Base-by-base conservation (phyloP, 2,888 invertebrate species). In the Trachelus tabidus region DNA sequence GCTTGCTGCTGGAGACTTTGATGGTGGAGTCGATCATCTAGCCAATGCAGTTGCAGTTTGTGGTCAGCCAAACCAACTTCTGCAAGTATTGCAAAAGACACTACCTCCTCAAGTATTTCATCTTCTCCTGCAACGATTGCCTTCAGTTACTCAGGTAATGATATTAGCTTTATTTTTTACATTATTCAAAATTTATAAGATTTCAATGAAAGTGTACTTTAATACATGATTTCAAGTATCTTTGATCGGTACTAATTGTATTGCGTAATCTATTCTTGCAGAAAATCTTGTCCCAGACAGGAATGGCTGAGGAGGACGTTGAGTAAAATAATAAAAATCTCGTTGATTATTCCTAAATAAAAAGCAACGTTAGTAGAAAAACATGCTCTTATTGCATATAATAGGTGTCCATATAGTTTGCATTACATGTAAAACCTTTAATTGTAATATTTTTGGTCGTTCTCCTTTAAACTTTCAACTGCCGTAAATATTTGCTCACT, bases 41-140 rank as follows among this genome's bases (percentile, higher is more conserved):
- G 97, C 97, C 73, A 98, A 98, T 92, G 99, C 99, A 12, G 97
- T 99, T n/a, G 97, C 98, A 4, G 97, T 99, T 35, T 99, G 99
- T 90, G 98, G 98, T 15, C 98, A 99, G 91, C 97, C 98, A 0
- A 95, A 96, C 87, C 97, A 98, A 90, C 93, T 98, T 76, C 94
- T 98, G 75, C 95, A 96, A 90, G 96, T 97, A 81, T 94, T 99
- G 77, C 98, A 98, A 92, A 98, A 98, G 92, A 98, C 99, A 68
- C 94, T 99, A 92, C 98, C 99, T 78, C 97, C 98, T 33, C 97
- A 97, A 88, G 97, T 98, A 91, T 99, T 98, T 94, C 96, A 97
- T 87, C 93, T 98, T 88, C 94, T 98, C 35, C 93, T 98, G 82
- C 95, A 97, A 92, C 95, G 96, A 91, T 93, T 97, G 85, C 97